A percentile compares a stretch with the other conserved stretches of the same genome.
Conservation (phyloP, 2,888 invertebrate genomes). For the Macrosiphum euphorbiae region DNA sequence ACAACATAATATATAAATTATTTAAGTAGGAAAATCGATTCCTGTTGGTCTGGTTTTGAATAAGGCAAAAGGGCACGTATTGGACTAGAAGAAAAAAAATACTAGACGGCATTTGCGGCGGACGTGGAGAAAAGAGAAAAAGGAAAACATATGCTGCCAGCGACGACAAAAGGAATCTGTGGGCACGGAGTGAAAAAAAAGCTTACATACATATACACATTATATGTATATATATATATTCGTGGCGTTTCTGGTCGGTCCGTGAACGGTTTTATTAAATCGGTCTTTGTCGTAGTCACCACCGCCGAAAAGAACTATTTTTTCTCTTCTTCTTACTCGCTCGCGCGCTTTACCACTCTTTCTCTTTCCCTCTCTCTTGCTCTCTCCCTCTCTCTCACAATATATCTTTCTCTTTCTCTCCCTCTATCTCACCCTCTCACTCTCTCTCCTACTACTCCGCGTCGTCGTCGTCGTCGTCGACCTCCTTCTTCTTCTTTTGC, state of each 20-base stretch:
- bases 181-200: not conserved
- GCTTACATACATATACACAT: not conserved
- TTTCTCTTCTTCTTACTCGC: not conserved
- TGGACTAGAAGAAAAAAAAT: not conserved
- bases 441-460: not conserved
- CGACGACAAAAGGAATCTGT: conserved; percentile 45
- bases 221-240: conserved; percentile 9
- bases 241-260: not conserved
- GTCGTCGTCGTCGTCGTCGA: not conserved
- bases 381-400: not conserved
- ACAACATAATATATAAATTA: not conserved
- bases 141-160: conserved; percentile 36
- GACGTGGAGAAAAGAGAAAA: conserved; percentile 50
- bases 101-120: not conserved
- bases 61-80: conserved; percentile 10
- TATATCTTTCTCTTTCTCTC: not conserved
- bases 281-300: conserved; percentile 9
- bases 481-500: not conserved
- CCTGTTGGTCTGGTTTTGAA: not conserved
- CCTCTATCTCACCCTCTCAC: not conserved
- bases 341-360: not conserved
- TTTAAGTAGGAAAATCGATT: not conserved
- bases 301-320: conserved; percentile 20
- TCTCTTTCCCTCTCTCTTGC: not conserved
- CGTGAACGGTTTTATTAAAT: conserved; percentile 46